Evolutionary conservation across 92 coral and sea anemone species (phyloP).

Genomic region (Epizoanthus scotinus): DNA sequence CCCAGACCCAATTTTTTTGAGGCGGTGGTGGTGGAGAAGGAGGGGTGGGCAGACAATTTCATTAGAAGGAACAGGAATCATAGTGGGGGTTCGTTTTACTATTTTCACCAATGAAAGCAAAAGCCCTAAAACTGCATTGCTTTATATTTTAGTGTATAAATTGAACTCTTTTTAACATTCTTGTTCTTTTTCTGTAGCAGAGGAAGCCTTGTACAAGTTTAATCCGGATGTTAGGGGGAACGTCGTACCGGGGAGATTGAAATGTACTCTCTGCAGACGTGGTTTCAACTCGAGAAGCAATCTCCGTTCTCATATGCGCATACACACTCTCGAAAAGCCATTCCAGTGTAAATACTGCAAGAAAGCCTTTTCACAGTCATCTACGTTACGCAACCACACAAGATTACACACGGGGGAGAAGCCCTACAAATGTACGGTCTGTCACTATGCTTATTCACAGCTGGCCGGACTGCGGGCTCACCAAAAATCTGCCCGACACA

Average conservation of each 20-base stretch:
- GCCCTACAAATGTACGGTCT: conserved; percentile 96
- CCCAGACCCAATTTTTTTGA: too few relatives aligned
- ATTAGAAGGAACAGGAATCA: too few relatives aligned
- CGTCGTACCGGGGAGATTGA: conserved; percentile 82
- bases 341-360: conserved; percentile 99
- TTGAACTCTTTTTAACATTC: neutral
- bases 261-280: conserved; percentile 96
- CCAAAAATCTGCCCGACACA: conserved; percentile 94
- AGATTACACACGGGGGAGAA: conserved; percentile 98
- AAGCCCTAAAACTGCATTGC: too few relatives aligned
- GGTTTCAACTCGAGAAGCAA: conserved; percentile 98
- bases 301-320: conserved; percentile 98
- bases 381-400: conserved; percentile 96
- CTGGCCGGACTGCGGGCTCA: conserved; percentile 98
- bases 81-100: too few relatives aligned
- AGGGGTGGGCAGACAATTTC: too few relatives aligned
- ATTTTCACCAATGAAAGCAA: too few relatives aligned
- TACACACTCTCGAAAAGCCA: conserved; percentile 97
- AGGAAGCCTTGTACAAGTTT: conserved; percentile 74
- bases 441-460: conserved; percentile 99
- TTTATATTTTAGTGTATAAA: too few relatives aligned
- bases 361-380: conserved; percentile 96
- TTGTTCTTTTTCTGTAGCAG: conserved; percentile 40
- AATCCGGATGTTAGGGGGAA: conserved; percentile 65
- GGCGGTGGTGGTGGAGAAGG: too few relatives aligned